Conservation (phyloP, 37 sponge, comb jelly and placozoan species). For the Lycopodina hypogea region DNA sequence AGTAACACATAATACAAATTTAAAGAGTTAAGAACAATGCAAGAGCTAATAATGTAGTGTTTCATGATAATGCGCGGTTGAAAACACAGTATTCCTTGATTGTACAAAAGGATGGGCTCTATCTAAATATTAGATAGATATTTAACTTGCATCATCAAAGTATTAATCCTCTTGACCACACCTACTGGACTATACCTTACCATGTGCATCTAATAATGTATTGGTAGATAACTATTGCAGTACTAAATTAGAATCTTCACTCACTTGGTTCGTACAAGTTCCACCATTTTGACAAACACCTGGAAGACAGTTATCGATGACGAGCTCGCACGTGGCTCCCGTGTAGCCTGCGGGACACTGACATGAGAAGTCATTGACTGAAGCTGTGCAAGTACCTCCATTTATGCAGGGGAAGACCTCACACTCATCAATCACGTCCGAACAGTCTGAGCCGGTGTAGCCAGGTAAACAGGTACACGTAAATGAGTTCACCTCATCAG, state of each 20-base stretch:
- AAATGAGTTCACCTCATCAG: neutral
- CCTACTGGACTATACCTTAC: too few species aligned
- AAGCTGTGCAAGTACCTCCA: neutral
- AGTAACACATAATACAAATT: too few species aligned
- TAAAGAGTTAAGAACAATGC: too few species aligned
- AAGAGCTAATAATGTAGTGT: too few species aligned
- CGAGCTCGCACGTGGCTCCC: conserved; percentile 11
- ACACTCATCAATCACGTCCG: conserved; percentile 16
- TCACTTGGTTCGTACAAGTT: conserved; percentile 29
- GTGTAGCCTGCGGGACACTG: conserved; percentile 33
- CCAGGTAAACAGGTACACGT: conserved; percentile 31
- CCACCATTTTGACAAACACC: conserved; percentile 43
- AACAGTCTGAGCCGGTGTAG: conserved; percentile 25
- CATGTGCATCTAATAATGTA: too few species aligned
- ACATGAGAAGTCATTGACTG: conserved; percentile 17
- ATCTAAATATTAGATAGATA: too few species aligned
- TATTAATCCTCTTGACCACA: too few species aligned
- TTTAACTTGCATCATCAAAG: too few species aligned
- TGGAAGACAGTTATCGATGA: conserved; percentile 25
- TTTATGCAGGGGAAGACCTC: neutral
- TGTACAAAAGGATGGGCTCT: too few species aligned
- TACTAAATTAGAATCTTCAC: neutral
- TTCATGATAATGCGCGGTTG: too few species aligned
- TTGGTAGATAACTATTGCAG: too few species aligned
- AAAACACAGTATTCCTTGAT: too few species aligned